Base-by-base conservation (phyloP, 2,797 vertebrate genomes). In the Sebastiscus albofasciatus region DNA sequence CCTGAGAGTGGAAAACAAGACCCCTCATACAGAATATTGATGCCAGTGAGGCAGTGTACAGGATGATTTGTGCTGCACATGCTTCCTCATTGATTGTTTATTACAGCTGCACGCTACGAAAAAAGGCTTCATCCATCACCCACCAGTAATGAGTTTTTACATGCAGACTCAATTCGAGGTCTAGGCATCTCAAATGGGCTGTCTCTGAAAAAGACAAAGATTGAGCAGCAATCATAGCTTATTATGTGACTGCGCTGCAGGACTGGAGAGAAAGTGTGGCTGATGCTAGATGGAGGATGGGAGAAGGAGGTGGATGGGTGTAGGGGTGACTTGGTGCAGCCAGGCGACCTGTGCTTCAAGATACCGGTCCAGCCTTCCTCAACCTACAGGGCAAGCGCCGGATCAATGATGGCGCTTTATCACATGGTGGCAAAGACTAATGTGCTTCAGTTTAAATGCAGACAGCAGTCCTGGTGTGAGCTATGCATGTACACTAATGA, bases 71-170 rank as follows among this genome's bases (percentile, higher is more conserved):
- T 90, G 89, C 90, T 78, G 84, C 90, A 90, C 89, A 92, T 93
- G 89, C 85, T 90, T 94, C 92, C 87, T 73, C 91, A 93, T 92
- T 93, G 94, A 95, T 94, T 93, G 92, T 94, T 94, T 93, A 95
- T 94, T 94, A 94, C 90, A 90, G 89, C 82, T 89, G 86, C 84
- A 79, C 82, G 79, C 80, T 84, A 84, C 80, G 78, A 83, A 87
- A 87, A 87, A 90, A 81, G 58, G 62, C 88, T 87, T 82, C 92
- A 94, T 94, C 91, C 90, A 94, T 95, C 91, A 94, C 82, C 83
- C 81, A 27, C 31, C 83, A 78, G 92, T 93, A 94, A 95, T 94
- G 92, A 90, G 90, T 92, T 93, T 93, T 91, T 87, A 93, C 90
- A 91, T 92, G 81, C 82, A 86, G 86, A 92, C 92, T 93, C 92